Conservation (phyloP, 2,888 invertebrate species). For the Andrena bucephala region DNA sequence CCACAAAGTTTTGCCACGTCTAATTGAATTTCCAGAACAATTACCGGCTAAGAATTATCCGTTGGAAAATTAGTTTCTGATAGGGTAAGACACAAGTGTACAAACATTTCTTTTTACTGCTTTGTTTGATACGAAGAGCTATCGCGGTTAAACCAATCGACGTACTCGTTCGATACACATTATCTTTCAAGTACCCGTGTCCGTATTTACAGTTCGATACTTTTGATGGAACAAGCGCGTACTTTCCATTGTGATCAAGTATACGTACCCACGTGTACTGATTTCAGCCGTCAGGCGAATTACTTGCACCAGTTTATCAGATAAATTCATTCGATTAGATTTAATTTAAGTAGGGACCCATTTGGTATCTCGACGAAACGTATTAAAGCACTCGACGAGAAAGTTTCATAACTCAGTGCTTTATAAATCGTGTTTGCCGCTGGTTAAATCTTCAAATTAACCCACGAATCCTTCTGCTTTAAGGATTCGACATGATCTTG, state of each 20-base stretch:
- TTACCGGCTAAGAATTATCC: not conserved
- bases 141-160: not conserved
- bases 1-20: not conserved
- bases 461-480: too few relatives aligned
- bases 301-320: constrained; percentile 32
- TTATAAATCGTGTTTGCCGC: not conserved
- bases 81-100: not conserved
- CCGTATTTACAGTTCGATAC: constrained; percentile 19
- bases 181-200: constrained; percentile 12
- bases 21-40: not conserved
- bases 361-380: constrained; percentile 11
- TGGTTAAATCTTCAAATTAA: not conserved
- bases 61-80: not conserved
- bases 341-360: not conserved
- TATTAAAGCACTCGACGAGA: not conserved
- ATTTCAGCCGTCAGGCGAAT: not conserved
- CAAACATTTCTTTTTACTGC: not conserved
- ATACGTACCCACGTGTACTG: not conserved
- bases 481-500: constrained; percentile 39
- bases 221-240: not conserved
- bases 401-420: not conserved
- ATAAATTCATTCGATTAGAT: constrained; percentile 21
- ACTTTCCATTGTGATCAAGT: not conserved
- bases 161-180: not conserved
- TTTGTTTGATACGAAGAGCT: not conserved